These are phyloP conservation scores for Schizaphis graminum DNA, from an alignment of 2,888 invertebrate species.

Conservation along the genomic window DNA sequence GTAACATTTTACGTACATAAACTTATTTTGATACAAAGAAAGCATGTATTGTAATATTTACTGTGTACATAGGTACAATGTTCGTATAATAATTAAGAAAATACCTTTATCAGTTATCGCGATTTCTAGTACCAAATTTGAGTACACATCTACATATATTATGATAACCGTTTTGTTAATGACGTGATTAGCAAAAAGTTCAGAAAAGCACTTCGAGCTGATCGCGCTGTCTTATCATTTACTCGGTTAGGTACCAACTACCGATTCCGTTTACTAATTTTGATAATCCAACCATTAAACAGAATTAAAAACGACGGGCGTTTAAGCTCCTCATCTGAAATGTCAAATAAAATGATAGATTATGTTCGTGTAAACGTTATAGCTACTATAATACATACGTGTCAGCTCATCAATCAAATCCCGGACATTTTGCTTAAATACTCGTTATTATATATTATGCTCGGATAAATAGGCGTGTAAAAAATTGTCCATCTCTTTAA, in stretches of 20 bases:
- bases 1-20: background rate
- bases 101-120: background rate
- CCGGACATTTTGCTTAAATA: background rate
- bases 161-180: background rate
- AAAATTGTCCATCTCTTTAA: background rate
- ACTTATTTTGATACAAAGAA: background rate
- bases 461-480: background rate
- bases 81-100: background rate
- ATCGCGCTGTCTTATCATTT: background rate
- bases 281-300: background rate
- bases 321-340: conserved; percentile 26
- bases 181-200: background rate
- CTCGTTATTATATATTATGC: background rate
- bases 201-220: background rate
- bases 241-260: background rate
- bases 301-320: conserved; percentile 4
- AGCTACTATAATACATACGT: background rate
- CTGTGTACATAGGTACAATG: background rate
- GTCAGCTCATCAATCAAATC: conserved; percentile 5
- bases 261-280: background rate
- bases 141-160: background rate
- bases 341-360: conserved; percentile 28
- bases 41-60: background rate
- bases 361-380: background rate
- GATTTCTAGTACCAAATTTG: background rate